Evolutionary conservation across 2,113 vertebrate species (phyloP).

Genomic region (Corythoichthys haematopterus): DNA sequence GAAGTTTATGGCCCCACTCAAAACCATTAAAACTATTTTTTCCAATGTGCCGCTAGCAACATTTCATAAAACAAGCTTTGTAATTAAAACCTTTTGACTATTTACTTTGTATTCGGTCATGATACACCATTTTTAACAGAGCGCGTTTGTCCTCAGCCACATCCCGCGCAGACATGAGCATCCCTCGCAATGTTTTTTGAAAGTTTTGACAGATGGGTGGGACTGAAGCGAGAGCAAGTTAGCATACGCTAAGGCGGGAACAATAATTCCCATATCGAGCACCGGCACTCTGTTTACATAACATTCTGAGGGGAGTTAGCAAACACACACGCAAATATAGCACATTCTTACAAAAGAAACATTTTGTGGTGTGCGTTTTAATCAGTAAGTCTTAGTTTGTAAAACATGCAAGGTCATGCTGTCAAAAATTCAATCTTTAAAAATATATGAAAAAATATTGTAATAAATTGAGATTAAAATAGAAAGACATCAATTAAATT

Average conservation of each 20-base stretch:
- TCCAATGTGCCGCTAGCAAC: not conserved
- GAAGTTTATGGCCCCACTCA: not conserved
- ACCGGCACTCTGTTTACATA: slow-evolving; percentile 41
- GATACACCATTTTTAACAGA: not conserved
- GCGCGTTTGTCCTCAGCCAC: not conserved
- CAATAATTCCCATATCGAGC: slow-evolving; percentile 37
- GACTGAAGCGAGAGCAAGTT: slow-evolving; percentile 19
- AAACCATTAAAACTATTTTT: not conserved
- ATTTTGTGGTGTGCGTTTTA: slow-evolving; percentile 21
- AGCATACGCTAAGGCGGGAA: slow-evolving; percentile 35
- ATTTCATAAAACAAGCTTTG: not conserved
- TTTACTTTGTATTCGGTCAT: not conserved
- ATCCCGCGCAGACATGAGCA: slow-evolving; percentile 1
- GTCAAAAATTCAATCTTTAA: no score
- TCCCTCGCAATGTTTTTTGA: slow-evolving; percentile 6
- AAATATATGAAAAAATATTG: no score
- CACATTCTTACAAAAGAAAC: slow-evolving; percentile 15
- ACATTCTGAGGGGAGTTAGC: slow-evolving; percentile 29
- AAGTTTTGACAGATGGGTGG: slow-evolving; percentile 39
- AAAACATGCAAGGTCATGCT: not conserved
- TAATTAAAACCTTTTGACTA: not conserved
- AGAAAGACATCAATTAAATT: no score
- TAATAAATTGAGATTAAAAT: no score
- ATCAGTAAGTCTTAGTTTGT: slow-evolving; percentile 15
- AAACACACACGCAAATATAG: not conserved